Base-by-base conservation (phyloP, 2,797 vertebrate species). In the Sebastiscus tertius region DNA sequence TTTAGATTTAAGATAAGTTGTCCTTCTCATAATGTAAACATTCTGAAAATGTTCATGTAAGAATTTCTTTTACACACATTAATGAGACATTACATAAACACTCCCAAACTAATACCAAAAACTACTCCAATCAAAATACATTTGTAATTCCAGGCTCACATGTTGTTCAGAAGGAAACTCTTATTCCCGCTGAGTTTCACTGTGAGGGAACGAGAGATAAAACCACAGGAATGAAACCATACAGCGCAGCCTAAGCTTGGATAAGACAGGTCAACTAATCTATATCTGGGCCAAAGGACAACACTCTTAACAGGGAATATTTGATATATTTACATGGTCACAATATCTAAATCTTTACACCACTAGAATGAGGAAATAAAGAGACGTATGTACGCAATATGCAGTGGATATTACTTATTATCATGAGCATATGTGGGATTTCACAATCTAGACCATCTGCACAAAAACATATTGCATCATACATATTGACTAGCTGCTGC, bases 401-500 rank as follows among this genome's bases (percentile, higher is more conserved):
- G 20, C 9, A 8, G 18, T 10, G 31, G 39, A 27, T 65, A 72
- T 72, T 68, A 39, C 22, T 55, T 72, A 26, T 80, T 59, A 83
- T 83, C 27, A 68, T 39, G 63, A 89, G 22, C 33, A 78, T 75
- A 69, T 87, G 75, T 82, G 81, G 71, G 79, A 71, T 87, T 85
- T 87, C n/a, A 58, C 66, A 72, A 78, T 75, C 20, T 3, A 24
- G 27, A 61, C 71, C 59, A 75, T 77, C 71, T 67, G 56, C 46
- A 58, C 22, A 9, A 77, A 84, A 87, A 72, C 55, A 77, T 8
- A 59, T 73, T 86, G 86, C 79, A 78, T 84, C 69, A 79, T 31
- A 10, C 36, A 64, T 31, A 67, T 59, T 72, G 82, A 78, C 22
- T 46, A 27, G 63, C 36, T 65, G 60, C 66, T 58, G 24, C 68